These are phyloP conservation scores for Amiota communis DNA, from an alignment of 2,888 invertebrate genomes.

Conservation along the genomic window DNA sequence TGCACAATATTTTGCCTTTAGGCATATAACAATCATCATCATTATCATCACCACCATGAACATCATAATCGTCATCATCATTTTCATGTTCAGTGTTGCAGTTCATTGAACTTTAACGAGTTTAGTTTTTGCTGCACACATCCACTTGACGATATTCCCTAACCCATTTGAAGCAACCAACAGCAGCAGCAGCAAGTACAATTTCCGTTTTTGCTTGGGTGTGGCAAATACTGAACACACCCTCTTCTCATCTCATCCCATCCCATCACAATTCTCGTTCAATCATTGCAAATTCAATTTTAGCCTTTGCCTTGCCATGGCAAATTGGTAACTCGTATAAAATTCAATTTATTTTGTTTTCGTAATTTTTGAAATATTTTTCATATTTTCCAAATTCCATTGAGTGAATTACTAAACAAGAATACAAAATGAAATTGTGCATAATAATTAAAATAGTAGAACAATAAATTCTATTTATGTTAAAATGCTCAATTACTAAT, in stretches of 20 bases:
- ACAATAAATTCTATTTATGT: too few species aligned
- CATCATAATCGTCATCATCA: not conserved
- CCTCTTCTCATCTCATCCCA: too few species aligned
- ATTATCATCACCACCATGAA: not conserved
- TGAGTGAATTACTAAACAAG: not conserved
- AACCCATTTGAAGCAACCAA: too few species aligned
- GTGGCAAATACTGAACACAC: not conserved
- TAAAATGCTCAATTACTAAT: conserved; percentile 48
- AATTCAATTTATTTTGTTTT: conserved; percentile 9
- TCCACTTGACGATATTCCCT: too few species aligned
- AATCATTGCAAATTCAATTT: not conserved
- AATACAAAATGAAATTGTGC: conserved; percentile 6
- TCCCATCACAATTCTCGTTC: too few species aligned
- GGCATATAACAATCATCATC: conserved; percentile 1
- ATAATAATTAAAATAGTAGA: conserved; percentile 33
- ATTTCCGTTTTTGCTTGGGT: conserved; percentile 16
- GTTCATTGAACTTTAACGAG: conserved; percentile 25
- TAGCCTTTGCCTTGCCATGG: not conserved
- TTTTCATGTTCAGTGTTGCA: conserved; percentile 14
- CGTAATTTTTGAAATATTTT: not conserved
- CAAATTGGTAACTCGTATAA: too few species aligned
- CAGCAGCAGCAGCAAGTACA: not conserved
- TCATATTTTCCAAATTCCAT: not conserved
- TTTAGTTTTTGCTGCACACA: conserved; percentile 12
- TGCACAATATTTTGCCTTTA: not conserved